Conservation (phyloP, 2,113 vertebrate species). For the Cranoglanis bouderius region DNA sequence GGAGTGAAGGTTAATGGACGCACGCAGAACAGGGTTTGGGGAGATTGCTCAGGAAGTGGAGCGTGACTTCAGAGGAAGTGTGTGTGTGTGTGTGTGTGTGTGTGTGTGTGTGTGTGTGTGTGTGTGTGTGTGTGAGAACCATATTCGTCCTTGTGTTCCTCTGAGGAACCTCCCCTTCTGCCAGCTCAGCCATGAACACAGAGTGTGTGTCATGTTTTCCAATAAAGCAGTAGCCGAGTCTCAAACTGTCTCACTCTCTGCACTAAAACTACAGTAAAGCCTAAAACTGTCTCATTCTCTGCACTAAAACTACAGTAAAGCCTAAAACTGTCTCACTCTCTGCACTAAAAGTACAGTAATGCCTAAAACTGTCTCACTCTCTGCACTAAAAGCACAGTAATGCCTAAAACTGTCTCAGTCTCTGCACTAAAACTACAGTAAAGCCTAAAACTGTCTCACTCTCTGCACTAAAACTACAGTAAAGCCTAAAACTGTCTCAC, state of each 20-base stretch:
- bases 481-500: neutral
- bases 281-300: neutral
- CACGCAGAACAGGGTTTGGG: constrained; percentile 56
- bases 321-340: neutral
- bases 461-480: neutral
- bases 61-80: constrained; percentile 58
- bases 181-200: constrained; percentile 9
- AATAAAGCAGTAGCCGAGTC: neutral
- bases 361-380: neutral
- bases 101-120: constrained; percentile 45
- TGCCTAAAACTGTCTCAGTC: neutral
- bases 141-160: constrained; percentile 53
- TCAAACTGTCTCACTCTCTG: constrained; percentile 4
- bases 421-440: too few relatives aligned
- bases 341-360: neutral
- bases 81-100: constrained; percentile 47
- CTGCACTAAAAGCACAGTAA: neutral
- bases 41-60: constrained; percentile 64
- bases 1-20: constrained; percentile 65
- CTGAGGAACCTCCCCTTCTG: constrained; percentile 7
- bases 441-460: neutral
- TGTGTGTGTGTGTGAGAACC: constrained; percentile 37
- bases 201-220: neutral
- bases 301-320: neutral
- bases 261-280: neutral